Evolutionary conservation across 2,797 vertebrate genomes (phyloP).

Genomic region (Rhabdophis nuchalis): DNA sequence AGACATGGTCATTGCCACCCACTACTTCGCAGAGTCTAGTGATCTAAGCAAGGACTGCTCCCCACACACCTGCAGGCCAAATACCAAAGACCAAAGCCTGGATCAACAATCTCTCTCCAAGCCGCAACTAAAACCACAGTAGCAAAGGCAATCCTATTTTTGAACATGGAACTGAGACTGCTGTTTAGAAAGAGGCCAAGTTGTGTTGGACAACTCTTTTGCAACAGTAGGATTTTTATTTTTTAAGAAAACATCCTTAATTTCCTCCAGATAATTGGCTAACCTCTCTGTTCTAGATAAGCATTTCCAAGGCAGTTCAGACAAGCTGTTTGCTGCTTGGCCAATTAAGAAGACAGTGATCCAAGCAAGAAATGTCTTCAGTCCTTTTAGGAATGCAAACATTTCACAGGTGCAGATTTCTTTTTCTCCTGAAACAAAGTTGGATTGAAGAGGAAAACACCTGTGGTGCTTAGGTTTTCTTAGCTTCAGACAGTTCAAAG

Average conservation of each 20-base stretch:
- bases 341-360: neutral
- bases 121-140: constrained; percentile 20
- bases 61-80: constrained; percentile 41
- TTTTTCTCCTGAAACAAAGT: neutral
- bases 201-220: constrained; percentile 16
- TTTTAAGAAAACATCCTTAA: neutral
- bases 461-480: neutral
- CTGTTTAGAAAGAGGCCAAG: constrained; percentile 19
- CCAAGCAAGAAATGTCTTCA: neutral
- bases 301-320: constrained; percentile 5
- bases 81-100: neutral
- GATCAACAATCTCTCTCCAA: constrained; percentile 24
- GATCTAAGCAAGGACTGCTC: constrained; percentile 30
- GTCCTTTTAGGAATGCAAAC: neutral
- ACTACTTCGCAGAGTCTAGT: constrained; percentile 13
- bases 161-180: constrained; percentile 1
- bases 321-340: constrained; percentile 27
- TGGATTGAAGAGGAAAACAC: neutral
- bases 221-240: neutral
- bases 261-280: neutral
- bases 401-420: neutral
- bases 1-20: constrained; percentile 38
- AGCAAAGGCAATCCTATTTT: constrained; percentile 19
- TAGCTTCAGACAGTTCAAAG: neutral
- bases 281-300: neutral